Percentiles rank a stretch among this genome's conserved stretches.
phyloP scores from a whole-genome alignment of 1,140 invertebrate species.

The Radopholus similis region DNA sequence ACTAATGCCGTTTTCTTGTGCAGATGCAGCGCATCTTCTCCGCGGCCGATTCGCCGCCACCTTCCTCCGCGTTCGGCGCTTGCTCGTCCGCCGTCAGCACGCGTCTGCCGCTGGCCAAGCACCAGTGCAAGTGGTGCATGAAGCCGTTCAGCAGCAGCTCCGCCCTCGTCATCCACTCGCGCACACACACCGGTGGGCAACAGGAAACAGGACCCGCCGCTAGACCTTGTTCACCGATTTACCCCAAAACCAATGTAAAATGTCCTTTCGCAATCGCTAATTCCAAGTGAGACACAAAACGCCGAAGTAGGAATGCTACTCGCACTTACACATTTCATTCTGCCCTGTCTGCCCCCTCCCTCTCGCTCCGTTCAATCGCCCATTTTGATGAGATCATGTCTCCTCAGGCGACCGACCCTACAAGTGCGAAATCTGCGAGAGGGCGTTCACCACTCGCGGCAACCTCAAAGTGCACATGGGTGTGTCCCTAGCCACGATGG shows the following conservation, averaged over 20 bases:
- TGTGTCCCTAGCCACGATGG: too few species aligned
- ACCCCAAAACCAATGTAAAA: too few species aligned
- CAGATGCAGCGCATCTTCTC: slow-evolving; percentile 16
- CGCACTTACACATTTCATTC: too few species aligned
- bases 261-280: too few species aligned
- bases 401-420: slow-evolving; percentile 81
- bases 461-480: slow-evolving; percentile 80
- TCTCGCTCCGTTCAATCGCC: too few species aligned
- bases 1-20: background rate
- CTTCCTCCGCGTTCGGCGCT: background rate
- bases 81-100: background rate
- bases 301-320: too few species aligned
- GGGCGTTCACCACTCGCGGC: slow-evolving; percentile 92
- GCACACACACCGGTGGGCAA: slow-evolving; percentile 80
- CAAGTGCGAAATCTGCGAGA: slow-evolving; percentile 85
- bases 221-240: too few species aligned
- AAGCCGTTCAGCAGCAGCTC: slow-evolving; percentile 95
- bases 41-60: slow-evolving; percentile 18
- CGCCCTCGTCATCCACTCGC: slow-evolving; percentile 91
- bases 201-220: too few species aligned
- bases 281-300: too few species aligned
- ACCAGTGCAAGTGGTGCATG: slow-evolving; percentile 90
- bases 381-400: background rate
- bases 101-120: slow-evolving; percentile 66
- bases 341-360: too few species aligned